Conservation (phyloP, 2,113 vertebrate genomes). For the Cephalopterus ornatus region DNA sequence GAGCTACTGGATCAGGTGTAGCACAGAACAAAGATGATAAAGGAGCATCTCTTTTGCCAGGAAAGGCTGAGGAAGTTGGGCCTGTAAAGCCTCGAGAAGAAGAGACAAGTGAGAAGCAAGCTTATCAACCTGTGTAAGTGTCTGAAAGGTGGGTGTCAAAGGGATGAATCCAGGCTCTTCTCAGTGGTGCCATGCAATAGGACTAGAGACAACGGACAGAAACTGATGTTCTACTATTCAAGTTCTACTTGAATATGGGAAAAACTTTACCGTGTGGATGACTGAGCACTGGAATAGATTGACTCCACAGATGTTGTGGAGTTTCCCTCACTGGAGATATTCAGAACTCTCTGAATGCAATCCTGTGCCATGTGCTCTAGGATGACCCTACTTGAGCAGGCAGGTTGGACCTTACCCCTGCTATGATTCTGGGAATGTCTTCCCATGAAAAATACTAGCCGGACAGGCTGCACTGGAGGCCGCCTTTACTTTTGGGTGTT, state of each 20-base stretch:
- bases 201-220: not conserved
- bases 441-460: not conserved
- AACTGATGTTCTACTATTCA: not conserved
- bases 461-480: not conserved
- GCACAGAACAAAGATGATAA: not conserved
- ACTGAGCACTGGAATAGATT: not conserved
- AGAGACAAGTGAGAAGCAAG: not conserved
- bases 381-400: not conserved
- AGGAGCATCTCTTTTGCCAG: not conserved
- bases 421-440: not conserved
- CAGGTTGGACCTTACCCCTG: not conserved
- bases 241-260: not conserved
- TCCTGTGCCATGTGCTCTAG: not conserved
- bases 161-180: not conserved
- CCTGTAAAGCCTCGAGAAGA: not conserved
- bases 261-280: not conserved
- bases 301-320: not conserved
- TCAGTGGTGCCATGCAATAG: not conserved
- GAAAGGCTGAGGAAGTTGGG: not conserved
- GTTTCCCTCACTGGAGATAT: not conserved
- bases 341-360: not conserved
- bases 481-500: not conserved
- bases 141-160: not conserved
- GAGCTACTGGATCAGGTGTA: not conserved
- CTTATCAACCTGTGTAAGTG: not conserved